Conservation (phyloP, 2,888 invertebrate genomes). For the Druceiella hillmani region DNA sequence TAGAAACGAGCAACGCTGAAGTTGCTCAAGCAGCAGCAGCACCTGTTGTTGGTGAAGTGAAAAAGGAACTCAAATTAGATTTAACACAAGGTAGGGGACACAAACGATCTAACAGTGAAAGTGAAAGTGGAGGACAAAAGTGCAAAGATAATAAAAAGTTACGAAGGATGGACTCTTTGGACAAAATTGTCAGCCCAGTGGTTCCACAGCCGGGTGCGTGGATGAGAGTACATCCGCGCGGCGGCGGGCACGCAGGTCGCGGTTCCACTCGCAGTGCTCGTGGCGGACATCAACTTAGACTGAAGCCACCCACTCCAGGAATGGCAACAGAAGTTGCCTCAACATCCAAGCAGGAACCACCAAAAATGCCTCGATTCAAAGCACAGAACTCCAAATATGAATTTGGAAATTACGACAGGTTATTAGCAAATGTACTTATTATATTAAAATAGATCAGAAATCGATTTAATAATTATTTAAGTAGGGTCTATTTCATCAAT, state of each 20-base stretch:
- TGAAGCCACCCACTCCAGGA: conserved; percentile 28
- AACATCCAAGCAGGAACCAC: conserved; percentile 21
- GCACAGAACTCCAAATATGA: conserved; percentile 77
- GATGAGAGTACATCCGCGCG: conserved; percentile 52
- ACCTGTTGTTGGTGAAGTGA: conserved; percentile 27
- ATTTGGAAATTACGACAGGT: conserved; percentile 94
- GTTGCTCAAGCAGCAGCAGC: conserved; percentile 30
- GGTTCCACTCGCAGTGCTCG: too few species aligned
- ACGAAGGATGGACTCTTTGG: conserved; percentile 67
- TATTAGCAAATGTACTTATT: too few species aligned
- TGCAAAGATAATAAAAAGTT: conserved; percentile 51
- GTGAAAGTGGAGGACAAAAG: conserved; percentile 51
- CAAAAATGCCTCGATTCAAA: conserved; percentile 50
- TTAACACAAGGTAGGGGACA: conserved; percentile 27
- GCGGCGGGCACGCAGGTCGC: conserved; percentile 33
- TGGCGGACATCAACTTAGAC: conserved; percentile 27
- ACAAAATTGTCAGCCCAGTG: conserved; percentile 89
- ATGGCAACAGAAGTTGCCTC: conserved; percentile 22
- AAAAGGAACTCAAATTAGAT: conserved; percentile 28
- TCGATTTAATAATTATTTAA: conserved; percentile 4
- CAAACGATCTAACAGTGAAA: conserved; percentile 52
- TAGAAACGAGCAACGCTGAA: conserved; percentile 30
- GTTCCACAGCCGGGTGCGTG: conserved; percentile 85
- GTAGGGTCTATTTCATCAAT: too few species aligned
- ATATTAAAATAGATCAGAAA: background rate